Percentiles rank a stretch among this genome's conserved stretches.
These are phyloP conservation scores for Apis mellifera DNA, from an alignment of 1,140 invertebrate genomes.

Conservation along the genomic window Amel_HAv3.1 CM009933.2:11123501-11124000, in stretches of 20 bases:
- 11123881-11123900: too few species aligned
- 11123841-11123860: too few species aligned
- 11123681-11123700: neutral
- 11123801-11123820: too few species aligned
- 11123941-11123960: neutral
- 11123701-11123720: neutral
- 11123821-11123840: too few species aligned
- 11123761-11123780: too few species aligned
- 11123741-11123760: too few species aligned
- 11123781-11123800: too few species aligned
- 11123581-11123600: neutral
- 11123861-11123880: too few species aligned
- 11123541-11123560: conserved; percentile 3
- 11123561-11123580: conserved; percentile 8
- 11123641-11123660: neutral
- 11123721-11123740: too few species aligned
- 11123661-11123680: neutral
- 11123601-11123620: too few species aligned
- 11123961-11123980: conserved; percentile 5
- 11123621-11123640: neutral
- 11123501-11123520: neutral
- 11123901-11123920: too few species aligned
- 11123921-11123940: neutral
- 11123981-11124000: conserved; percentile 34
- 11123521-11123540: neutral